Evolutionary conservation across 2,113 vertebrate species (phyloP).

Genomic region (Aplodontia rufa): DNA sequence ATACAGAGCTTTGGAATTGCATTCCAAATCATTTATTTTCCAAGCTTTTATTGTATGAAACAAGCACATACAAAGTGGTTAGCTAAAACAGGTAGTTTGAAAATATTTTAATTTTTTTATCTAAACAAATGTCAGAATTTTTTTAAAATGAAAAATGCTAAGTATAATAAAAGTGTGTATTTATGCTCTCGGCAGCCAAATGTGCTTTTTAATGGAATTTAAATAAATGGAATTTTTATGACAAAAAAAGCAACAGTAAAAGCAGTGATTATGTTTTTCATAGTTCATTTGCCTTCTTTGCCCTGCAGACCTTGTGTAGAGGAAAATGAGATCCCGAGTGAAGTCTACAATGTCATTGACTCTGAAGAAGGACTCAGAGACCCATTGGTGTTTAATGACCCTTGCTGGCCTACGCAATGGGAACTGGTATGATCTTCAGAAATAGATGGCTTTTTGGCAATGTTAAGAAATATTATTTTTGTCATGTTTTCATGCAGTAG

Average conservation of each 20-base stretch:
- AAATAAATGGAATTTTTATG: conserved; percentile 87
- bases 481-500: conserved; percentile 76
- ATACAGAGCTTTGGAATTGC: conserved; percentile 24
- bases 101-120: conserved; percentile 74
- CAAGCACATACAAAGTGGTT: conserved; percentile 64
- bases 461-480: conserved; percentile 84
- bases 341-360: conserved; percentile 85
- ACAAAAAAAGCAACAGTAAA: conserved; percentile 85
- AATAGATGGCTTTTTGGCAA: conserved; percentile 82
- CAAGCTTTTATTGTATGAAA: conserved; percentile 57
- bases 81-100: conserved; percentile 75
- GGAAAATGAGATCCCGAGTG: conserved; percentile 86
- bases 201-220: conserved; percentile 87
- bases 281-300: conserved; percentile 89
- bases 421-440: conserved; percentile 88
- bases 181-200: conserved; percentile 84
- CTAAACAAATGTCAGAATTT: conserved; percentile 71
- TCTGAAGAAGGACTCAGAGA: conserved; percentile 87
- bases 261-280: conserved; percentile 88
- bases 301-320: conserved; percentile 87
- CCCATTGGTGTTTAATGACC: conserved; percentile 92
- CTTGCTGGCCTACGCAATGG: conserved; percentile 88
- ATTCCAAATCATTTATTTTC: conserved; percentile 72
- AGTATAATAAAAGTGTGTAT: conserved; percentile 83
- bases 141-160: conserved; percentile 82